Conservation (phyloP, 2,888 invertebrate species). For the Sabellastarte sp. region DNA sequence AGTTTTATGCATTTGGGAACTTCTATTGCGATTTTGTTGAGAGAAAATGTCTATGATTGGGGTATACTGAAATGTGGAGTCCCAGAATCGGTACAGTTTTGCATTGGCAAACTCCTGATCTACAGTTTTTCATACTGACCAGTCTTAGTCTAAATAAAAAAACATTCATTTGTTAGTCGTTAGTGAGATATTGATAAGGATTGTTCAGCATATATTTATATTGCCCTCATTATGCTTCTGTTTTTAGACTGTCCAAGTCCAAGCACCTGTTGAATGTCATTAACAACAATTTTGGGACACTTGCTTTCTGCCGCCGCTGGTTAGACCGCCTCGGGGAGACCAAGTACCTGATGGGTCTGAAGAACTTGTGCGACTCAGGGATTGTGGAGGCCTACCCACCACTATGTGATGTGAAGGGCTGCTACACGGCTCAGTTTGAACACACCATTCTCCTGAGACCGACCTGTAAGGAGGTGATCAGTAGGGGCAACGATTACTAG, state of each 20-base stretch:
- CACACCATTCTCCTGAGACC: conserved; percentile 96
- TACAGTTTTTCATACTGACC: too few species aligned
- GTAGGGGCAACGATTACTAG: conserved; percentile 93
- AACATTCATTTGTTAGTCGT: too few species aligned
- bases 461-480: conserved; percentile 97
- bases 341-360: conserved; percentile 96
- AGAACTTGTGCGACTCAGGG: conserved; percentile 96
- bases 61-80: too few species aligned
- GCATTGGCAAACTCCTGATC: too few species aligned
- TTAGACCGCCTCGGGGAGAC: conserved; percentile 93
- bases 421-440: conserved; percentile 98
- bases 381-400: conserved; percentile 99
- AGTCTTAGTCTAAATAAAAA: too few species aligned
- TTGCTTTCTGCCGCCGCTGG: conserved; percentile 99
- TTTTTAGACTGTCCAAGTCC: conserved; percentile 77
- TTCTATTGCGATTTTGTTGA: too few species aligned
- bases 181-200: too few species aligned
- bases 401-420: conserved; percentile 93
- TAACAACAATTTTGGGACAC: conserved; percentile 94
- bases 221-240: too few species aligned
- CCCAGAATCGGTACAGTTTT: too few species aligned
- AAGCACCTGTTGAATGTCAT: conserved; percentile 87
- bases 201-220: too few species aligned
- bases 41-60: too few species aligned
- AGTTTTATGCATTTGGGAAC: too few species aligned